Evolutionary conservation across 30 jellyfish, hydroid and myxozoan genomes (phyloP).

Genomic region (Aurelia coerulea): DNA sequence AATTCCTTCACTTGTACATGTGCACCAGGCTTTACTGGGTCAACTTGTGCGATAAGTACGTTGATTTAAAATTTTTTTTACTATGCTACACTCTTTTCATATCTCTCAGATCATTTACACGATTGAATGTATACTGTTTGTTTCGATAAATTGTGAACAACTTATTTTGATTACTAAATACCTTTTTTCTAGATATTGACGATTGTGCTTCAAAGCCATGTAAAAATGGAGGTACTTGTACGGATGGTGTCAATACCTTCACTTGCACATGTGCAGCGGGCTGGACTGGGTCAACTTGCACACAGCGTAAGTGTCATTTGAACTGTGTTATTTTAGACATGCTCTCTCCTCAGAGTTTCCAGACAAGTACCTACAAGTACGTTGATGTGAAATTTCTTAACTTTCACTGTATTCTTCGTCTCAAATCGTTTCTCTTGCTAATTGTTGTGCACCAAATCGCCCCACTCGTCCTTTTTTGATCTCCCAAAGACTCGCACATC

Average conservation of each 20-base stretch:
- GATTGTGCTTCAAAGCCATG: slow-evolving; percentile 14
- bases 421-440: too few relatives aligned
- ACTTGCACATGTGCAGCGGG: slow-evolving; percentile 12
- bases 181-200: background rate
- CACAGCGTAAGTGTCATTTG: too few relatives aligned
- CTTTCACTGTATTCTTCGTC: too few relatives aligned
- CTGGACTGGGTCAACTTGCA: background rate
- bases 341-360: too few relatives aligned
- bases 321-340: too few relatives aligned
- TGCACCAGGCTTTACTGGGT: slow-evolving; percentile 8
- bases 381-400: too few relatives aligned
- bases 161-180: background rate
- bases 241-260: background rate
- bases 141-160: background rate
- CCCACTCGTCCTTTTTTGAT: too few relatives aligned
- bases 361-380: too few relatives aligned
- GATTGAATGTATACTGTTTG: background rate
- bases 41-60: slow-evolving; percentile 1
- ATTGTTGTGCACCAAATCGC: too few relatives aligned
- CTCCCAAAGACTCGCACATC: too few relatives aligned
- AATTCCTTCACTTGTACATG: background rate
- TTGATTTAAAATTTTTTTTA: too few relatives aligned
- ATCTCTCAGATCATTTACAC: background rate
- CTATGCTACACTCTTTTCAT: background rate
- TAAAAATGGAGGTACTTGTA: slow-evolving; percentile 18